Conservation (phyloP, 2,888 invertebrate genomes). For the Desoria tigrina region DNA sequence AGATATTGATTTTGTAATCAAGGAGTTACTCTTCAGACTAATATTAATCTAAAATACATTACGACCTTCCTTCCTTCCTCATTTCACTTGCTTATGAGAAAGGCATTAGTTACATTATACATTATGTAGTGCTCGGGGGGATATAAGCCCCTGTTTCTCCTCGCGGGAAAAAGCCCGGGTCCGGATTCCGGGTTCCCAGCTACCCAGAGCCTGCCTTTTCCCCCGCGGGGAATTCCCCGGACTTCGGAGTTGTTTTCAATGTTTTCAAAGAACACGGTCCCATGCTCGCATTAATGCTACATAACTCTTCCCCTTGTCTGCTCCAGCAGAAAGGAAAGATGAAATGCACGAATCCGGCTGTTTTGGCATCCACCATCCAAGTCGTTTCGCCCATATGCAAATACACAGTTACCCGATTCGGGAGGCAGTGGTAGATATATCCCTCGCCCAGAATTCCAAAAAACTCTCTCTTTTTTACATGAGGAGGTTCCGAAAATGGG, state of each 20-base stretch:
- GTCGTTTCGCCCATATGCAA: conserved; percentile 3
- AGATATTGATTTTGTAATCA: conserved; percentile 53
- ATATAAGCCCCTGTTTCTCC: too few relatives aligned
- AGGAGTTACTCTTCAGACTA: conserved; percentile 38
- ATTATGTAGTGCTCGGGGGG: too few relatives aligned
- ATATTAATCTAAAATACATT: conserved; percentile 52
- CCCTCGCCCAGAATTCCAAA: too few relatives aligned
- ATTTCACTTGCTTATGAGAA: conserved; percentile 17
- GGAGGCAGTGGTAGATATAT: too few relatives aligned
- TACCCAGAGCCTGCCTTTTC: too few relatives aligned
- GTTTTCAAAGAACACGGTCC: neutral
- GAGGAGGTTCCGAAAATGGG: neutral
- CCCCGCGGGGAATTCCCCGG: too few relatives aligned
- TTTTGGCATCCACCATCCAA: conserved; percentile 16
- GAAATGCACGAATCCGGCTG: conserved; percentile 16
- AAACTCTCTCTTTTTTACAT: too few relatives aligned
- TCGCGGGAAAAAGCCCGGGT: too few relatives aligned
- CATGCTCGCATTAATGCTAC: conserved; percentile 6
- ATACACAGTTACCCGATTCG: neutral
- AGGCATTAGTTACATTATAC: too few relatives aligned
- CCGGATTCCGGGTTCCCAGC: too few relatives aligned
- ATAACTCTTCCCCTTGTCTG: conserved; percentile 15
- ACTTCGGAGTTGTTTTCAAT: too few relatives aligned
- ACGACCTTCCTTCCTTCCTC: conserved; percentile 31
- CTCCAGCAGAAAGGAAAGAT: neutral